A percentile compares a stretch with the other conserved stretches of the same genome.
Evolutionary conservation across 2,113 vertebrate species (phyloP).

Genomic region (Equus quagga): DNA sequence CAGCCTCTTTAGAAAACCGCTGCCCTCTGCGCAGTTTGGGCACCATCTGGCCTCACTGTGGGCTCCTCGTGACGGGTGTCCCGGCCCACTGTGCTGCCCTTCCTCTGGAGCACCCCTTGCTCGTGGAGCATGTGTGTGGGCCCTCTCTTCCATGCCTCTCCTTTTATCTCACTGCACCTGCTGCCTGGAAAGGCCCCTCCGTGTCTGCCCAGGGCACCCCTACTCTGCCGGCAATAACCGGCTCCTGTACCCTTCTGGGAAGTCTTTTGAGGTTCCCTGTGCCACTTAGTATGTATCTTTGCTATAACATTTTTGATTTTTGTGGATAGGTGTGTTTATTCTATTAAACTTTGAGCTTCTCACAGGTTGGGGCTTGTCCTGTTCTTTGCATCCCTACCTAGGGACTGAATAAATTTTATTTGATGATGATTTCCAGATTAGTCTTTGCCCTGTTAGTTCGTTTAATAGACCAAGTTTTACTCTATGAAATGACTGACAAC

Average conservation of each 20-base stretch:
- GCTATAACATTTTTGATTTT: not conserved
- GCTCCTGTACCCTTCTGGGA: not conserved
- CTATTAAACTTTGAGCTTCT: not conserved
- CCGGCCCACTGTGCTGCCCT: accelerated
- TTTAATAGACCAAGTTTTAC: not conserved
- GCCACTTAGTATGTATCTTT: not conserved
- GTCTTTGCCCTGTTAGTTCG: not conserved
- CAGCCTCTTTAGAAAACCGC: not conserved
- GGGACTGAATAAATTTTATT: not conserved
- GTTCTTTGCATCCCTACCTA: not conserved
- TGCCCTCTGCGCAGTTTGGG: not conserved
- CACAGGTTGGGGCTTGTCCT: not conserved
- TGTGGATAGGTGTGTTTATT: not conserved
- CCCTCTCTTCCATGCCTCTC: too few species aligned
- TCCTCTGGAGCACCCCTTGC: accelerated
- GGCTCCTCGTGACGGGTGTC: accelerated
- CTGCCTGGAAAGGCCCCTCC: not conserved
- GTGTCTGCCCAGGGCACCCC: too few species aligned
- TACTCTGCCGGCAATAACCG: accelerated
- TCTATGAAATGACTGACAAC: not conserved
- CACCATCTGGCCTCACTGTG: accelerated
- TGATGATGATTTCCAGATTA: not conserved
- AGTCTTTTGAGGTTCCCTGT: not conserved
- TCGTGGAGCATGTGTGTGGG: accelerated
- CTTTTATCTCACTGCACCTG: accelerated